Conservation (phyloP, 2,888 invertebrate genomes). For the Machimus atricapillus region DNA sequence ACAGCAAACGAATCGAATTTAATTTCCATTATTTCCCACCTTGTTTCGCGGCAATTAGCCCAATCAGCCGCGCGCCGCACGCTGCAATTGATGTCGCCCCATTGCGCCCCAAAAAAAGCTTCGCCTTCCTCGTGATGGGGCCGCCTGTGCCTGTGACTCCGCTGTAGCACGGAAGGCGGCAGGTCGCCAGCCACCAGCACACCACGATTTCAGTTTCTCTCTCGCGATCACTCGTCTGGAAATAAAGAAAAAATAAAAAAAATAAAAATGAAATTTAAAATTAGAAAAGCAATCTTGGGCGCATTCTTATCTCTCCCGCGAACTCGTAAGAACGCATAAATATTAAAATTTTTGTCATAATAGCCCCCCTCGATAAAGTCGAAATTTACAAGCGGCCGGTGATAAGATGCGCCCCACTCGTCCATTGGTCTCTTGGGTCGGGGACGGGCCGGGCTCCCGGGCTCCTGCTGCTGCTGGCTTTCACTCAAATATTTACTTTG, state of each 20-base stretch:
- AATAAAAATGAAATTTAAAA: not conserved
- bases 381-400: not conserved
- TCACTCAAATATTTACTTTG: not conserved
- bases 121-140: not conserved
- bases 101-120: not conserved
- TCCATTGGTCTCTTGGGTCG: not conserved
- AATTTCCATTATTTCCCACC: conserved; percentile 18
- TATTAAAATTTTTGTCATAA: not conserved
- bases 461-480: not conserved
- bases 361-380: not conserved
- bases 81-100: not conserved
- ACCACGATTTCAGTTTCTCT: not conserved
- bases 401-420: not conserved
- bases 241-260: not conserved
- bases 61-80: not conserved
- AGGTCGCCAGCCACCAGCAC: not conserved
- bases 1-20: not conserved
- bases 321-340: not conserved
- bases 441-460: not conserved
- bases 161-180: not conserved
- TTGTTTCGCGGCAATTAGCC: not conserved
- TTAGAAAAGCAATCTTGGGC: not conserved
- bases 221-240: not conserved
- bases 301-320: not conserved
- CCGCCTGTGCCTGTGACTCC: not conserved